Evolutionary conservation across 2,797 vertebrate species (phyloP), one percentile per base, ranked within the genome.

Genomic region (Acropternis orthonyx): DNA sequence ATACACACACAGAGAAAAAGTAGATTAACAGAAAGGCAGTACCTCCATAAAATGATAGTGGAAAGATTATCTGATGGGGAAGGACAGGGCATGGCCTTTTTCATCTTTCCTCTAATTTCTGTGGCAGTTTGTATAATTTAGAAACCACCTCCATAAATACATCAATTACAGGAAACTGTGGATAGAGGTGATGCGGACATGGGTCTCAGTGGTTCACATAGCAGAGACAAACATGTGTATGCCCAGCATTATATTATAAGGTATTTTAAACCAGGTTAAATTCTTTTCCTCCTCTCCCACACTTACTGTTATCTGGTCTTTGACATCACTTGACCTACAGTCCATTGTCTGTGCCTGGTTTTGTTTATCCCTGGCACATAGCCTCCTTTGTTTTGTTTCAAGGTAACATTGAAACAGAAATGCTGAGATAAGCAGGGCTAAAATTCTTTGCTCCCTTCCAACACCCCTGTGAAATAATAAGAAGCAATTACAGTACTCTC

Each of bases 311-410:
- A 48, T 80, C 61, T 52, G 18, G 39, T 55, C 12, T 68, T 68
- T 91, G 84, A 87, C 78, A 93, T 1, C 3, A 68, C 13, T 81
- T 84, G 86, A 78, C 68, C 81, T 96, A 51, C 9, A n/a, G 39
- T 51, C 24, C 49, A n/a, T 41, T 62, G 16, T 69, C 30, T 68
- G 22, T 77, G 5, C 1, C 0, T 85, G 61, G 16, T 9, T 80
- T 72, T 9, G 2, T 74, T 85, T 91, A 88, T 68, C 54, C 56
- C 68, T 88, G 92, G 89, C 94, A 83, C 43, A 89, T 21, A 89
- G 89, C 78, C 91, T 81, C 58, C 28, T 96, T 94, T 93, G 66
- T 88, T 88, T 77, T 44, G 8, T 83, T 89, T 94, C 91, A 96
- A 91, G 92, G 79, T 88, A 92, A 12, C 21, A 28, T 2, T 69